These are phyloP conservation scores for Adelges cooleyi DNA, from an alignment of 1,140 invertebrate genomes.

Conservation along the genomic window DNA sequence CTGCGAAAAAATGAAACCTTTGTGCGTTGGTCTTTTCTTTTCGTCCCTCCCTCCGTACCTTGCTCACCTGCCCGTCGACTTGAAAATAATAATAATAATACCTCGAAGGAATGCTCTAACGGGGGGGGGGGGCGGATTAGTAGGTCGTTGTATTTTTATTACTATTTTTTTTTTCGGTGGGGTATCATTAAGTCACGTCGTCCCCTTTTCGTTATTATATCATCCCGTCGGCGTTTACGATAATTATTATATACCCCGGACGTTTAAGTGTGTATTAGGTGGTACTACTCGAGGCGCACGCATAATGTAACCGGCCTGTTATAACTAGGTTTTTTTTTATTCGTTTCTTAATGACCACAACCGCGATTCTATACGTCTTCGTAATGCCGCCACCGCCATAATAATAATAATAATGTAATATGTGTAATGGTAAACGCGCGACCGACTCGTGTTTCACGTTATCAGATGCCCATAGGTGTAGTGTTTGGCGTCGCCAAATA, in stretches of 20 bases:
- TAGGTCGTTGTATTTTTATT: not conserved
- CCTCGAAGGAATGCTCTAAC: not conserved
- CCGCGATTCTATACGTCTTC: too few species aligned
- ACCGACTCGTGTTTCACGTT: constrained; percentile 21
- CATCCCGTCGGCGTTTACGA: not conserved
- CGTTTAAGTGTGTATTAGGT: too few species aligned
- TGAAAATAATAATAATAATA: constrained; percentile 4
- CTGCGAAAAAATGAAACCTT: not conserved
- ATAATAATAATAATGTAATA: not conserved
- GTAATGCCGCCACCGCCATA: too few species aligned
- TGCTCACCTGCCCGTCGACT: constrained; percentile 2
- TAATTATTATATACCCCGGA: not conserved
- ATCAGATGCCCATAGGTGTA: not conserved
- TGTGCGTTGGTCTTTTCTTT: not conserved
- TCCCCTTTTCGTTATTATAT: constrained; percentile 24
- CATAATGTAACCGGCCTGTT: not conserved
- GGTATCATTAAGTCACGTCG: constrained; percentile 14
- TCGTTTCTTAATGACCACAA: not conserved
- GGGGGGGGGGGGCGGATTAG: not conserved
- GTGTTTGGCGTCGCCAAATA: not conserved
- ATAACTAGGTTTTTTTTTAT: too few species aligned
- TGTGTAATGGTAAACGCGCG: not conserved
- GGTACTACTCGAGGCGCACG: too few species aligned
- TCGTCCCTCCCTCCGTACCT: not conserved
- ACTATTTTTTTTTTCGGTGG: not conserved